These are phyloP conservation scores for Phaonia tiefii DNA, from an alignment of 2,888 invertebrate species.

Conservation along the genomic window DNA sequence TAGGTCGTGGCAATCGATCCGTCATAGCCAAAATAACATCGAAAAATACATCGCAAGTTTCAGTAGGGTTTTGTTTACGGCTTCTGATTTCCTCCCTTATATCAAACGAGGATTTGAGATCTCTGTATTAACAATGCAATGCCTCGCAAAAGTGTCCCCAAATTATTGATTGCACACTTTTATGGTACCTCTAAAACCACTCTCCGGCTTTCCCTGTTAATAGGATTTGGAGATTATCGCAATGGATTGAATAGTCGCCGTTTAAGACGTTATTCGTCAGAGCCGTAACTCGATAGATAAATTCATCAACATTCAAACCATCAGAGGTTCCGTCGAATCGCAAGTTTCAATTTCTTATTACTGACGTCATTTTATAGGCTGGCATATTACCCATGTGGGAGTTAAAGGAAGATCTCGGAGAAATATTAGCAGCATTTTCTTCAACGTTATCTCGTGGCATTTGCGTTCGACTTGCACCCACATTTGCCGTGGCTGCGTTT, in stretches of 20 bases:
- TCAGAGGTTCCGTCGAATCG: slow-evolving; percentile 48
- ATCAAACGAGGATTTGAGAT: slow-evolving; percentile 7
- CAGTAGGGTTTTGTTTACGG: slow-evolving; percentile 15
- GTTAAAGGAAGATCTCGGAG: too few species aligned
- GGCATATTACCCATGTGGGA: too few species aligned
- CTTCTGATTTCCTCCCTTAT: slow-evolving; percentile 7
- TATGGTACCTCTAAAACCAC: slow-evolving; percentile 45
- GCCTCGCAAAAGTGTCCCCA: slow-evolving; percentile 27
- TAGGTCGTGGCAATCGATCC: not conserved
- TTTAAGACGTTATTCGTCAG: too few species aligned
- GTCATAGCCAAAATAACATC: not conserved
- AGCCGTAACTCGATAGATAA: slow-evolving; percentile 47
- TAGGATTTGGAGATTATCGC: slow-evolving; percentile 36
- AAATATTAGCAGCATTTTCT: not conserved
- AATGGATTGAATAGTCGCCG: slow-evolving; percentile 31
- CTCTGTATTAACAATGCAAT: slow-evolving; percentile 12
- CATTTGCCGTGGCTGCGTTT: not conserved
- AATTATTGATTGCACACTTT: not conserved
- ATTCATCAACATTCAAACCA: slow-evolving; percentile 44
- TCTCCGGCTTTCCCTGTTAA: slow-evolving; percentile 34
- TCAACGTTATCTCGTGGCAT: not conserved
- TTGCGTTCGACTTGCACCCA: not conserved
- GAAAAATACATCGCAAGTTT: slow-evolving; percentile 12
- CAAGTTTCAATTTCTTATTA: slow-evolving; percentile 45
- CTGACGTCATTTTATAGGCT: not conserved